Percentiles rank a stretch among this genome's conserved stretches.
Evolutionary conservation across 2,888 invertebrate genomes (phyloP).

Genomic region (Rhingia campestris): DNA sequence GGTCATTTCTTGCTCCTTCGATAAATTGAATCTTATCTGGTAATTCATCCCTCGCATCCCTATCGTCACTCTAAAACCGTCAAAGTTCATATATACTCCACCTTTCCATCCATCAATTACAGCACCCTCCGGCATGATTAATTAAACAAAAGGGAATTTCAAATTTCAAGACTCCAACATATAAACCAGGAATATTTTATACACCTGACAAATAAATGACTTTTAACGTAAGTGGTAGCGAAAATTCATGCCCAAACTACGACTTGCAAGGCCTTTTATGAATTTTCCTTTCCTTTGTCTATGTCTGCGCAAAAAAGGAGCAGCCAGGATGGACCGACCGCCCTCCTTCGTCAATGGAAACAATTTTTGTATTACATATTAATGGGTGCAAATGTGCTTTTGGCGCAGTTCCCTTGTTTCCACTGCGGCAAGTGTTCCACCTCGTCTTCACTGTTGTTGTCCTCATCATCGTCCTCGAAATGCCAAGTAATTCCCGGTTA

Average conservation of each 20-base stretch:
- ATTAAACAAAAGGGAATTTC: constrained; percentile 66
- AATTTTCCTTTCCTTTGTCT: constrained; percentile 32
- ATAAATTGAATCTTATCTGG: too few relatives aligned
- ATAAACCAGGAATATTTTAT: too few relatives aligned
- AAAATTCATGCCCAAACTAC: too few relatives aligned
- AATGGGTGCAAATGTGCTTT: constrained; percentile 51
- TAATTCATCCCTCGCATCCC: not conserved
- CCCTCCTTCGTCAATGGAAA: constrained; percentile 27
- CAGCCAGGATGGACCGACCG: not conserved
- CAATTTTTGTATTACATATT: constrained; percentile 63
- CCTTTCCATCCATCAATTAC: constrained; percentile 60
- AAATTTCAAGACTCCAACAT: constrained; percentile 32
- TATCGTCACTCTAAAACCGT: constrained; percentile 4
- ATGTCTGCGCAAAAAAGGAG: not conserved
- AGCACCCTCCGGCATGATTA: constrained; percentile 45
- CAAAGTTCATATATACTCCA: constrained; percentile 8
- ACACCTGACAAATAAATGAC: too few relatives aligned
- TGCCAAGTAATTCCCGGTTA: constrained; percentile 4
- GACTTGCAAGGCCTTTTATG: constrained; percentile 3
- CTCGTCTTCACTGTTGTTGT: not conserved
- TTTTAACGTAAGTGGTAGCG: too few relatives aligned
- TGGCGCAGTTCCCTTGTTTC: constrained; percentile 4
- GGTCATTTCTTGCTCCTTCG: too few relatives aligned
- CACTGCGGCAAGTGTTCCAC: constrained; percentile 20
- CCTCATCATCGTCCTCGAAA: not conserved